Evolutionary conservation across 2,888 invertebrate species (phyloP).

Genomic region (Eupelmus urozonus): DNA sequence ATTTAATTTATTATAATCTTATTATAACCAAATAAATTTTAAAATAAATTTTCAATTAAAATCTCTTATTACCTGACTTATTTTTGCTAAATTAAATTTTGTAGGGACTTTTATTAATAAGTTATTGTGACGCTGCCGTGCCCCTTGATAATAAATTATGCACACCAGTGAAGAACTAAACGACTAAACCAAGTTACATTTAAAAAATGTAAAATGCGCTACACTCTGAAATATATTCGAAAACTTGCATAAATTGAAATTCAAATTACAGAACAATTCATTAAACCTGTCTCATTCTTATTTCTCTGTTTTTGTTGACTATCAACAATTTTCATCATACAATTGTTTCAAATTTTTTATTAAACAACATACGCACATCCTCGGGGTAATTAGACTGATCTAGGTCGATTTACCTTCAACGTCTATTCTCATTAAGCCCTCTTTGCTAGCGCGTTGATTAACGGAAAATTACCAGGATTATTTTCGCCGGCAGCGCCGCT

Average conservation of each 20-base stretch:
- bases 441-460: conserved; percentile 52
- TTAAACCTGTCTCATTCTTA: conserved; percentile 32
- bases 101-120: not conserved
- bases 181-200: too few relatives aligned
- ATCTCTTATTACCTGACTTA: not conserved
- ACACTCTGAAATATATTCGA: not conserved
- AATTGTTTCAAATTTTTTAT: conserved; percentile 36
- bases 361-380: conserved; percentile 33
- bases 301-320: conserved; percentile 22
- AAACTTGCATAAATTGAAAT: conserved; percentile 24
- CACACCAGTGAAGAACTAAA: not conserved
- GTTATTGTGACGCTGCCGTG: too few relatives aligned
- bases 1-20: too few relatives aligned
- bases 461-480: conserved; percentile 58
- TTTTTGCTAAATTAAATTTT: not conserved
- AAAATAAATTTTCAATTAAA: not conserved
- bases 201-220: conserved; percentile 1
- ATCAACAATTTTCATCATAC: not conserved
- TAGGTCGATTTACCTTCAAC: conserved; percentile 55
- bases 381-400: conserved; percentile 41
- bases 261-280: conserved; percentile 32
- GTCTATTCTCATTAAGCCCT: conserved; percentile 53
- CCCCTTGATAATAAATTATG: conserved; percentile 23
- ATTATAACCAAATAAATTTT: too few relatives aligned
- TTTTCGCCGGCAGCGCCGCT: conserved; percentile 46